phyloP scores from a whole-genome alignment of 53 echinoderm and acorn worm genomes.

The Echinarachnius parma region DNA sequence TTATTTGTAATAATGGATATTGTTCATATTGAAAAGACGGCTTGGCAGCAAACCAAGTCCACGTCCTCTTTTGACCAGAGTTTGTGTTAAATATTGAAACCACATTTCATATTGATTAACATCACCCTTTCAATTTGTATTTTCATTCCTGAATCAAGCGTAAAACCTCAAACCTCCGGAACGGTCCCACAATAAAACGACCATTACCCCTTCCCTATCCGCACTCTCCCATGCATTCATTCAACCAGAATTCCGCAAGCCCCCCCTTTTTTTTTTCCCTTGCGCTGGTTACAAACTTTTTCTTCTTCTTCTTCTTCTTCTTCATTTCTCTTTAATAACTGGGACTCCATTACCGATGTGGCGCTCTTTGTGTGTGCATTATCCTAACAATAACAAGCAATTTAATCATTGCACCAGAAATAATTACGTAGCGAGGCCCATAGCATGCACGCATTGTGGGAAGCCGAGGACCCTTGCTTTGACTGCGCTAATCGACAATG shows the following conservation, averaged over 20 bases:
- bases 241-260: slow-evolving; percentile 37
- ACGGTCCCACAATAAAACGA: slow-evolving; percentile 6
- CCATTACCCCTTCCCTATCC: slow-evolving; percentile 17
- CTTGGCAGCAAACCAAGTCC: no score
- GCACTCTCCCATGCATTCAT: no score
- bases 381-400: slow-evolving; percentile 43
- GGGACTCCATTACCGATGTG: slow-evolving; percentile 36
- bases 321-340: background rate
- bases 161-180: slow-evolving; percentile 14
- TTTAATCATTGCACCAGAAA: slow-evolving; percentile 48
- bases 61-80: no score
- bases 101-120: no score
- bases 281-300: background rate
- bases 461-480: slow-evolving; percentile 13
- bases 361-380: slow-evolving; percentile 37
- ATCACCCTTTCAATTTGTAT: no score
- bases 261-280: background rate
- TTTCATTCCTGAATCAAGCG: no score
- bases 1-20: no score
- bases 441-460: slow-evolving; percentile 38
- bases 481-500: slow-evolving; percentile 19
- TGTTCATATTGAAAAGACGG: no score
- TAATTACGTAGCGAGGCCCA: slow-evolving; percentile 25
- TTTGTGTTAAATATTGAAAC: no score
- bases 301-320: background rate